These are phyloP conservation scores for Trichonephila clavata DNA, from an alignment of 1,140 invertebrate species.

Conservation along the genomic window DNA sequence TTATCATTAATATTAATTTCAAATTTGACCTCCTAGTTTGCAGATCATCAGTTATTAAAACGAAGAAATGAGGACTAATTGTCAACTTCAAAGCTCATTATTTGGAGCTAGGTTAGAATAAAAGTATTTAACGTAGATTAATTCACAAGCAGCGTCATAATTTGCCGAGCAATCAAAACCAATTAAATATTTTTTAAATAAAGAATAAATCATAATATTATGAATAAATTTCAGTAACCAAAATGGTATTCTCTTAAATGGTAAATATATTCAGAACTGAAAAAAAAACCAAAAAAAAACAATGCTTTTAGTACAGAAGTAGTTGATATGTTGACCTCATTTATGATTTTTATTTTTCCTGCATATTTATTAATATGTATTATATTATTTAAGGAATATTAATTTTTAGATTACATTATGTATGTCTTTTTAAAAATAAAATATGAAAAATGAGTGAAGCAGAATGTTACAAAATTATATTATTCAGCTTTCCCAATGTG, in stretches of 20 bases:
- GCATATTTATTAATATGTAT: too few species aligned
- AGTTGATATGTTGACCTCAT: too few species aligned
- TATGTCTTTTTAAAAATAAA: not conserved
- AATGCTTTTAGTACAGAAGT: too few species aligned
- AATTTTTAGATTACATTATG: too few species aligned
- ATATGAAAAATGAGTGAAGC: not conserved
- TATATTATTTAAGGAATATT: too few species aligned
- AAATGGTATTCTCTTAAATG: not conserved
- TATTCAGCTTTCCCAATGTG: not conserved
- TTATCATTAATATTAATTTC: conserved; percentile 41
- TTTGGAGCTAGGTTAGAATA: not conserved
- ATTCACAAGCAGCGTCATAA: not conserved
- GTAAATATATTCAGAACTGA: too few species aligned
- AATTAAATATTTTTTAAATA: not conserved
- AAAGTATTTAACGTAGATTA: conserved; percentile 32
- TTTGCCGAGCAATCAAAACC: not conserved
- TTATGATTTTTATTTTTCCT: too few species aligned
- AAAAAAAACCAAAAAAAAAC: too few species aligned
- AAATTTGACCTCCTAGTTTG: not conserved
- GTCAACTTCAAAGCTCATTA: conserved; percentile 17
- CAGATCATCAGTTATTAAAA: not conserved
- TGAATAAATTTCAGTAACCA: not conserved
- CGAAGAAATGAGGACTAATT: conserved; percentile 37
- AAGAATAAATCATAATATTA: not conserved
- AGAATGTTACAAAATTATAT: not conserved